Percentiles rank a stretch among this genome's conserved stretches.
Evolutionary conservation across 1,140 invertebrate species (phyloP).

Genomic region (Caenorhabditis tropicalis): DNA sequence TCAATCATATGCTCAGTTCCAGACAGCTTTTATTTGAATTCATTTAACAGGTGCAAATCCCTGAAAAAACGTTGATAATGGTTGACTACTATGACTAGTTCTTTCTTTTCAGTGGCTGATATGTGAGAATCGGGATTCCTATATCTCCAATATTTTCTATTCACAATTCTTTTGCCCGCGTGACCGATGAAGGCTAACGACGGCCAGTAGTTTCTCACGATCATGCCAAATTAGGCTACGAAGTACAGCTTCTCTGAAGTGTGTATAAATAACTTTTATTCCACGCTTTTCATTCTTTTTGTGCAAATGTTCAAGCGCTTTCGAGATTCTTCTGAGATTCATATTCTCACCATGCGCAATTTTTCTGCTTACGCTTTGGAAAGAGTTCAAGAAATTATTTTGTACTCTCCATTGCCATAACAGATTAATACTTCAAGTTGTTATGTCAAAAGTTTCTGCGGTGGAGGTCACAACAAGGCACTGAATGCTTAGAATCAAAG

Average conservation of each 20-base stretch:
- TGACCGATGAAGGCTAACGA: constrained; percentile 4
- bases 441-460: background rate
- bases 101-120: background rate
- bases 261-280: constrained; percentile 42
- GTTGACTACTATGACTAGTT: background rate
- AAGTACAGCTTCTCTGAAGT: constrained; percentile 14
- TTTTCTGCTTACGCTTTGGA: background rate
- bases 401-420: background rate
- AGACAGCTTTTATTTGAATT: background rate
- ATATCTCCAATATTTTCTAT: constrained; percentile 25
- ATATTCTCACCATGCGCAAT: background rate
- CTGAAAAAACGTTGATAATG: background rate
- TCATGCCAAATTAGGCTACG: constrained; percentile 36
- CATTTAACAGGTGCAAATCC: background rate
- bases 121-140: constrained; percentile 1
- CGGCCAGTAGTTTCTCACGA: constrained; percentile 14
- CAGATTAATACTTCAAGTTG: background rate
- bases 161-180: constrained; percentile 8
- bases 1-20: background rate
- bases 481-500: background rate
- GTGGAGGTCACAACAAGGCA: background rate
- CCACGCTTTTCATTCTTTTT: constrained; percentile 12
- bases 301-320: background rate
- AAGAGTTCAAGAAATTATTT: background rate
- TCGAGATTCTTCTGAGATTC: background rate